Percentiles rank a stretch among this genome's conserved stretches.
phyloP scores from a whole-genome alignment of 2,797 vertebrate species.

The Acipenser oxyrinchus region DNA sequence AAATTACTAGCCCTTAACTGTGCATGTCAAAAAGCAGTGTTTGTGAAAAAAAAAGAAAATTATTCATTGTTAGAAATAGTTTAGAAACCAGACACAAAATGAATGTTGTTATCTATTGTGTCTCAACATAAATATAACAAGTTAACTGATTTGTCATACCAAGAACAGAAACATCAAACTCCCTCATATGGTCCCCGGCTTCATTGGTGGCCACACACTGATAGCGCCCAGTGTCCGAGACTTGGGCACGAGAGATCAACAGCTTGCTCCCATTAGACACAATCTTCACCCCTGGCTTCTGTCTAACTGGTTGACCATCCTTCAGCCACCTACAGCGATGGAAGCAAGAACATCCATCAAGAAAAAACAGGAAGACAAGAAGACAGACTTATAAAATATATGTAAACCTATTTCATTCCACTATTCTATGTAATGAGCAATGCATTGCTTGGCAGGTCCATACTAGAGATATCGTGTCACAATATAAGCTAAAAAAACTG shows the following conservation, averaged over 20 bases:
- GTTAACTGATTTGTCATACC: constrained; percentile 50
- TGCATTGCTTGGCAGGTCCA: no score
- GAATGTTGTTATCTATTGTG: no score
- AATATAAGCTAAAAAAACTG: no score
- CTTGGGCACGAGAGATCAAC: constrained; percentile 68
- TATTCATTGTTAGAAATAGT: no score
- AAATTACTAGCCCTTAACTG: no score
- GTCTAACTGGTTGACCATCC: constrained; percentile 63
- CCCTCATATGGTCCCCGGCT: constrained; percentile 73
- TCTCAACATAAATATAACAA: constrained; percentile 17
- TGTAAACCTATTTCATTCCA: no score
- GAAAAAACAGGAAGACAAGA: neutral
- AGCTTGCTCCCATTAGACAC: constrained; percentile 68
- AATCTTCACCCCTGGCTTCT: constrained; percentile 59
- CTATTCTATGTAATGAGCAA: no score
- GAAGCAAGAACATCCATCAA: neutral
- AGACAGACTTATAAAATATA: neutral
- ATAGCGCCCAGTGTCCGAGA: constrained; percentile 78
- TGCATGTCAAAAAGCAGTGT: neutral
- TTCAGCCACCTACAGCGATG: constrained; percentile 70
- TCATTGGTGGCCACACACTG: constrained; percentile 81
- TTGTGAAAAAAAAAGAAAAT: neutral
- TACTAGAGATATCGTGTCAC: no score
- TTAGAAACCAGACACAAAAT: no score
- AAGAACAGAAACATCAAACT: constrained; percentile 80